Percentiles rank a stretch among this genome's conserved stretches.
phyloP scores from a whole-genome alignment of 2,888 invertebrate species.

The Proisotoma minuta region DNA sequence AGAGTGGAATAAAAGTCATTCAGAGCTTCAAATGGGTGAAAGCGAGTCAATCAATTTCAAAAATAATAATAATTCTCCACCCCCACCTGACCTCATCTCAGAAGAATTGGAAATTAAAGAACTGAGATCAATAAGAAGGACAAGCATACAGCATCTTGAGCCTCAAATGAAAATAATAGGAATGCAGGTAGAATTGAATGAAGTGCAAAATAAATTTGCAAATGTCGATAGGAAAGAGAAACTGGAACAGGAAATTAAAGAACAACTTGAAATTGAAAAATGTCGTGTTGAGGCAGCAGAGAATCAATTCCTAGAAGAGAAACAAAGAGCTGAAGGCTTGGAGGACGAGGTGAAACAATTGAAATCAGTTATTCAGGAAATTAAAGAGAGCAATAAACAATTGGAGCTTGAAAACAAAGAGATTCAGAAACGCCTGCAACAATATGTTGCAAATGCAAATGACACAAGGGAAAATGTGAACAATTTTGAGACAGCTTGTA shows the following conservation, averaged over 20 bases:
- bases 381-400: neutral
- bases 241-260: slow-evolving; percentile 22
- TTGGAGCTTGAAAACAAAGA: slow-evolving; percentile 5
- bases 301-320: slow-evolving; percentile 13
- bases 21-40: no score
- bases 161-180: no score
- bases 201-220: no score
- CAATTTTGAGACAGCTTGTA: slow-evolving; percentile 20
- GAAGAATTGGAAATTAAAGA: no score
- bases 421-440: slow-evolving; percentile 18
- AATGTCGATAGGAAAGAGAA: slow-evolving; percentile 29
- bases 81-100: no score
- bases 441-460: slow-evolving; percentile 21
- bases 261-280: slow-evolving; percentile 15
- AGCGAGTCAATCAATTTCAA: no score
- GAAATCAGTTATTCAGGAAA: neutral
- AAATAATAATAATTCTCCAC: no score
- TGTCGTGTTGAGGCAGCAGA: slow-evolving; percentile 16
- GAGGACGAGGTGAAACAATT: slow-evolving; percentile 15
- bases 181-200: no score
- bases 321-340: slow-evolving; percentile 16
- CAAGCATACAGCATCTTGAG: no score
- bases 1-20: neutral
- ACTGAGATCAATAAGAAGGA: no score
- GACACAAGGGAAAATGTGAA: slow-evolving; percentile 26